Evolutionary conservation across 2,888 invertebrate species (phyloP), one percentile per base, ranked within the genome.

Genomic region (Phalera bucephala): DNA sequence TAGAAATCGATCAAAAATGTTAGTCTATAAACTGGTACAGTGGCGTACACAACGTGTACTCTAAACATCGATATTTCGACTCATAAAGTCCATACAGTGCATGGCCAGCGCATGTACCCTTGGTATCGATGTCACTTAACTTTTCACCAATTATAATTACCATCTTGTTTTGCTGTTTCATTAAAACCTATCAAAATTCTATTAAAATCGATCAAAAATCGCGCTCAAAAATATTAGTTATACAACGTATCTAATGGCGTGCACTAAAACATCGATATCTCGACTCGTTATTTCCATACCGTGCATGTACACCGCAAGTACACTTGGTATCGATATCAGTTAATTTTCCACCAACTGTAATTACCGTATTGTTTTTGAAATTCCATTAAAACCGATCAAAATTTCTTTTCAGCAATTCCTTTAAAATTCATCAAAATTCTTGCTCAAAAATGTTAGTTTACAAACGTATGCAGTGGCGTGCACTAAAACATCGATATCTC

Each of bases 81-180:
- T 86, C 85, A 85, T 87, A 84, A 85, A 79, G 70, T 59, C 60
- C 53, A 45, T 53, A 59, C 67, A 66, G 69, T 70, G 75, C 75
- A 71, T 55, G 67, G 63, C 47, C 64, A 45, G 46, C 58, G 63
- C 83, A 75, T 80, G 83, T 82, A 67, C 70, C n/a, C 72, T 67
- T n/a, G n/a, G n/a, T n/a, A n/a, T n/a, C n/a, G n/a, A n/a, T n/a
- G n/a, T n/a, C n/a, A n/a, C n/a, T n/a, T n/a, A n/a, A n/a, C n/a
- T n/a, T n/a, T n/a, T n/a, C n/a, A n/a, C n/a, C n/a, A n/a, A n/a
- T n/a, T n/a, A n/a, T n/a, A n/a, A n/a, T n/a, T n/a, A n/a, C n/a
- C n/a, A n/a, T n/a, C n/a, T n/a, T n/a, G n/a, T n/a, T n/a, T n/a
- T n/a, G n/a, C n/a, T n/a, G n/a, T n/a, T n/a, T n/a, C n/a, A n/a